Evolutionary conservation across 2,888 invertebrate genomes (phyloP).

Genomic region (Caenorhabditis angaria): DNA sequence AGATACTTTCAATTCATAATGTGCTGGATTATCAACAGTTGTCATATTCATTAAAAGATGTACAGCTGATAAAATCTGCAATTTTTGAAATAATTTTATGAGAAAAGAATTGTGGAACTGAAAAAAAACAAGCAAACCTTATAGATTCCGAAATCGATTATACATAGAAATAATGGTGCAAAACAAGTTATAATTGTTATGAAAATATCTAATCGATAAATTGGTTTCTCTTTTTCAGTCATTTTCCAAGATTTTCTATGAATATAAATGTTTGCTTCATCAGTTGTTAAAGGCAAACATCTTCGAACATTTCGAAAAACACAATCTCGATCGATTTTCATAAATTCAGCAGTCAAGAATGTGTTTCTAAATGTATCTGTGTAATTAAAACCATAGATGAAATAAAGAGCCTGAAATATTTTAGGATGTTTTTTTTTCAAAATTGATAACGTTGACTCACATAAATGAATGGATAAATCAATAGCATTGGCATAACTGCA

Average conservation of each 20-base stretch:
- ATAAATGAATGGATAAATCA: slow-evolving; percentile 41
- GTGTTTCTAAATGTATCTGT: slow-evolving; percentile 56
- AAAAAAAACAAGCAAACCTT: too few species aligned
- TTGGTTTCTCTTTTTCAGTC: slow-evolving; percentile 44
- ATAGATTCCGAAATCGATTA: slow-evolving; percentile 53
- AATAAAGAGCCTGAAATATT: slow-evolving; percentile 39
- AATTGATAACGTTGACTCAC: slow-evolving; percentile 10
- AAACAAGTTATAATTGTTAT: slow-evolving; percentile 45
- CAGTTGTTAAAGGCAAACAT: slow-evolving; percentile 53
- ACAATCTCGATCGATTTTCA: slow-evolving; percentile 57
- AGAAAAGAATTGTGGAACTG: too few species aligned
- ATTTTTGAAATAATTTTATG: neutral
- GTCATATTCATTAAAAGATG: slow-evolving; percentile 39
- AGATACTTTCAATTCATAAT: slow-evolving; percentile 47
- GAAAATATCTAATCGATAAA: slow-evolving; percentile 39
- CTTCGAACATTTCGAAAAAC: slow-evolving; percentile 43
- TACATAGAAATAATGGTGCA: slow-evolving; percentile 49
- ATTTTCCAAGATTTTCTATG: slow-evolving; percentile 38
- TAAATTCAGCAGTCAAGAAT: slow-evolving; percentile 55
- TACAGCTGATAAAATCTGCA: slow-evolving; percentile 24
- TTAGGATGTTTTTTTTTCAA: neutral
- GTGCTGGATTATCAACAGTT: slow-evolving; percentile 45
- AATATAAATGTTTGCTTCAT: slow-evolving; percentile 49
- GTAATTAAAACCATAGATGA: slow-evolving; percentile 53
- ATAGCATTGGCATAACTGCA: slow-evolving; percentile 27